These are phyloP conservation scores for Cotesia congregata DNA, from an alignment of 2,888 invertebrate species.

Conservation along the genomic window DNA sequence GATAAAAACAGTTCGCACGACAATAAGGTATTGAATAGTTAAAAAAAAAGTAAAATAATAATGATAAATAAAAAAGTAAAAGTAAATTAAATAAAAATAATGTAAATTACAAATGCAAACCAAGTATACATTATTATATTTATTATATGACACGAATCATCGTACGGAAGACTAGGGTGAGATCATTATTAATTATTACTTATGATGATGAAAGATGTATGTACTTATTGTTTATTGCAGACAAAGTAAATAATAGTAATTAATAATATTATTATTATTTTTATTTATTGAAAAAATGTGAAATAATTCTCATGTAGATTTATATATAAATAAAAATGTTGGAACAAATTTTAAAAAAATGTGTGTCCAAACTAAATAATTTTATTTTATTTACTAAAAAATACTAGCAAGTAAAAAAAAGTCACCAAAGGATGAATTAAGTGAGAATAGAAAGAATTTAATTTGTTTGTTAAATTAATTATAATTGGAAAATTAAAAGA, in stretches of 20 bases:
- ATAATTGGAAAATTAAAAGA: slow-evolving; percentile 43
- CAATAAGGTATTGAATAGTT: slow-evolving; percentile 70
- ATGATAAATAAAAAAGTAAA: slow-evolving; percentile 51
- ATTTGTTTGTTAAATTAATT: slow-evolving; percentile 24
- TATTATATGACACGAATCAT: slow-evolving; percentile 64
- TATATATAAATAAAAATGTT: slow-evolving; percentile 42
- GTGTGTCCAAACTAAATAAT: slow-evolving; percentile 24
- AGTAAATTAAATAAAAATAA: slow-evolving; percentile 65
- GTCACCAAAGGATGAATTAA: slow-evolving; percentile 42
- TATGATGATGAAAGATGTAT: slow-evolving; percentile 37
- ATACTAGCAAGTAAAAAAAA: neutral
- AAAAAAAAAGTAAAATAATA: slow-evolving; percentile 56
- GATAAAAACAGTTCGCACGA: slow-evolving; percentile 68
- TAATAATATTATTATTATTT: slow-evolving; percentile 29
- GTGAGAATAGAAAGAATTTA: neutral
- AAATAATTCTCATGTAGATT: slow-evolving; percentile 44
- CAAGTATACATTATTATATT: slow-evolving; percentile 68
- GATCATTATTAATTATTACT: slow-evolving; percentile 23
- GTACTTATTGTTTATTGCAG: slow-evolving; percentile 25
- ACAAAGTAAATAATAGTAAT: neutral
- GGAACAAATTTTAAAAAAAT: neutral
- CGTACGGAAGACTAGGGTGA: slow-evolving; percentile 51
- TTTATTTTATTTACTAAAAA: slow-evolving; percentile 42
- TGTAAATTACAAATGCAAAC: slow-evolving; percentile 69
- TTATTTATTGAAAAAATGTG: neutral